Base-by-base conservation (phyloP, 2,888 invertebrate species). In the Automeris io region DNA sequence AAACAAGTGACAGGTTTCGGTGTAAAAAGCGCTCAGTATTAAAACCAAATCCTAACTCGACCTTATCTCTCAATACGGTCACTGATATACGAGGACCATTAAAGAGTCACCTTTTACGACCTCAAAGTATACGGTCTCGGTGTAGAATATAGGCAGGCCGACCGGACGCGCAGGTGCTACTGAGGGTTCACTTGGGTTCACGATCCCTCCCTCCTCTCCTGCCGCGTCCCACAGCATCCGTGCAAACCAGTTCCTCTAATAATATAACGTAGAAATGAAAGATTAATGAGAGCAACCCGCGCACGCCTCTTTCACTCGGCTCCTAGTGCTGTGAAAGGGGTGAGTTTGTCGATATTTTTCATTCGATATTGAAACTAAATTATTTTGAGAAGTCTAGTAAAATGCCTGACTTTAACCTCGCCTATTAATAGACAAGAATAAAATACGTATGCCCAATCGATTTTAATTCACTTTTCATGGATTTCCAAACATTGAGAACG, bases 191-290 rank as follows among this genome's bases (percentile, higher is more conserved):
- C 70, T 68, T 61, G 80, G 82, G 85, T 86, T 86, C 85, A 83
- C 70, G 64, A 61, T 69, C 64, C 57, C 54, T 60, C 57, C 59
- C 51, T 41, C 48, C 46, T 47, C 39, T 38, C 46, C 53, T 53
- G 45, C 54, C 39, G 47, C 49, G 45, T 60, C 56, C 55, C 60
- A 47, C 77, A 77, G 83, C 82, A 83, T 83, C 83, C 85, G 83
- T 75, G 85, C 85, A 79, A 83, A 85, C 85, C 79, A 66, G 85
- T 82, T 82, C 79, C 81, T 83, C 82, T 83, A 85, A 83, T 85
- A 86, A 83, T 82, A 86, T 82, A 82, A 82, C 76, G 83, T 78
- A 83, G 83, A 83, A 83, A 81, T 80, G 82, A 83, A 83, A 83
- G 85, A 86, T 82, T 86, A 85, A 85, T 86, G 85, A 85, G 86